phyloP scores from a whole-genome alignment of 2,797 vertebrate species.

The Geotrypetes seraphini region DNA sequence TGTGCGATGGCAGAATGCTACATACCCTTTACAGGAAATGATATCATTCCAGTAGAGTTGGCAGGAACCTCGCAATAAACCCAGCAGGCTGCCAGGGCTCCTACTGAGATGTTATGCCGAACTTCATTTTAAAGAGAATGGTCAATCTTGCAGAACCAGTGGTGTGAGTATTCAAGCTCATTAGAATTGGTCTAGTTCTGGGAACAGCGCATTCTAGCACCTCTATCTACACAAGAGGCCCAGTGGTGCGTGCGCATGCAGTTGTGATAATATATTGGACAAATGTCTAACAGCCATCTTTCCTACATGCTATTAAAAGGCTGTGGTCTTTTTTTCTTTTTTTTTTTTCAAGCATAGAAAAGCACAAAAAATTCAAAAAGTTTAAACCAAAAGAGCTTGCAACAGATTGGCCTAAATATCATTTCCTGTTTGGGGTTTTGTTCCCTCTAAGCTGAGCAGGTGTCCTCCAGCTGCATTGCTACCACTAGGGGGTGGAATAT shows the following conservation, averaged over 20 bases:
- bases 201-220: slow-evolving; percentile 26
- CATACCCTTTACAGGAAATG: slow-evolving; percentile 55
- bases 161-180: slow-evolving; percentile 28
- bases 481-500: too few species aligned
- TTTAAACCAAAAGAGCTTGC: slow-evolving; percentile 11
- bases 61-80: slow-evolving; percentile 53
- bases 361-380: too few species aligned
- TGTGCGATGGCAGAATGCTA: slow-evolving; percentile 49
- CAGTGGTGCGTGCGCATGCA: slow-evolving; percentile 37
- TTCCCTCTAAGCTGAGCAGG: too few species aligned
- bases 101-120: slow-evolving; percentile 35
- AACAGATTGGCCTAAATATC: slow-evolving; percentile 18
- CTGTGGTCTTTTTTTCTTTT: slow-evolving; percentile 11
- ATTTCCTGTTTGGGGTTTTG: slow-evolving; percentile 31
- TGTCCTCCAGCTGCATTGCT: too few species aligned
- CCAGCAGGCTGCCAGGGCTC: slow-evolving; percentile 44
- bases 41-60: slow-evolving; percentile 46
- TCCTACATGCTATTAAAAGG: slow-evolving; percentile 18
- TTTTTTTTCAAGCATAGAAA: too few species aligned
- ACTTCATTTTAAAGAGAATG: slow-evolving; percentile 34
- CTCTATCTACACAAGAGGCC: slow-evolving; percentile 23
- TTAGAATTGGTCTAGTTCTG: slow-evolving; percentile 46
- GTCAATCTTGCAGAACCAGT: slow-evolving; percentile 23
- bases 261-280: slow-evolving; percentile 52
- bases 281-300: neutral